These are phyloP conservation scores for Frieseomelitta varia DNA, from an alignment of 1,140 invertebrate genomes.

Conservation along the genomic window DNA sequence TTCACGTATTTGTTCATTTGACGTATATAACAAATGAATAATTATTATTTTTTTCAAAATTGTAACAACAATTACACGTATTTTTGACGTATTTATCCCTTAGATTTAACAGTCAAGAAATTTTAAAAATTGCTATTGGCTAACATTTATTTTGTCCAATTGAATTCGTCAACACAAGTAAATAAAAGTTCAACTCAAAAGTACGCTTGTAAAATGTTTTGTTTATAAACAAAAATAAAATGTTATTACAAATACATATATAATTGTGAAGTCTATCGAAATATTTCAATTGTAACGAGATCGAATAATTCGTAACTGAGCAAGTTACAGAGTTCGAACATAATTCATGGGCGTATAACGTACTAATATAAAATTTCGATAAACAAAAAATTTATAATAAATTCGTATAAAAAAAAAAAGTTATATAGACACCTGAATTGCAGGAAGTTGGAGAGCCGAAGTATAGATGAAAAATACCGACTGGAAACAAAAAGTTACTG, in stretches of 20 bases:
- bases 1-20: constrained; percentile 2
- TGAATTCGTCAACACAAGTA: neutral
- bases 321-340: neutral
- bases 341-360: too few relatives aligned
- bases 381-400: neutral
- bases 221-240: neutral
- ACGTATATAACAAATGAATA: constrained; percentile 45
- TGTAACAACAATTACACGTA: neutral
- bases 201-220: neutral
- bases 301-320: neutral
- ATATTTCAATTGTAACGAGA: neutral
- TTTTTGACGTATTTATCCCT: neutral
- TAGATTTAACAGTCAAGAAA: neutral
- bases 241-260: neutral
- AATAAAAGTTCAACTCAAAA: neutral
- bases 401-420: neutral
- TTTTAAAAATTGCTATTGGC: neutral
- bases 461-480: neutral
- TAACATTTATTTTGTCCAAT: neutral
- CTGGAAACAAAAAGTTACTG: constrained; percentile 34
- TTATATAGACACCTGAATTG: neutral
- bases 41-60: neutral
- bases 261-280: neutral
- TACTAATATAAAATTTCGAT: neutral
- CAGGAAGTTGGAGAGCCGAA: too few relatives aligned